These are phyloP conservation scores for Pogonomyrmex californicus DNA, from an alignment of 1,140 invertebrate species.

Conservation along the genomic window DNA sequence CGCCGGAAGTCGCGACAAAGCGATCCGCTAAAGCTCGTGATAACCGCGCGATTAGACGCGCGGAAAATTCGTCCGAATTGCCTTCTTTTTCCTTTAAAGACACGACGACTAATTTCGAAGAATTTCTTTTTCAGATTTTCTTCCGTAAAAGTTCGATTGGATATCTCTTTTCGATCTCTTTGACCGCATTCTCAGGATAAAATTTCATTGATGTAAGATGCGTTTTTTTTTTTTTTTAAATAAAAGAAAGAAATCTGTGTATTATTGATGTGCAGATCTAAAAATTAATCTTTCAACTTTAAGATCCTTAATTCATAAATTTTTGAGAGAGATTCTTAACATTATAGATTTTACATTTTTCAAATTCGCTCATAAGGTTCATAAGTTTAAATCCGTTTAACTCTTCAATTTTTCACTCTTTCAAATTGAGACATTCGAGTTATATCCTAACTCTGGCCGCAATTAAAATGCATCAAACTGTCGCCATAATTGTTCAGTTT, in stretches of 20 bases:
- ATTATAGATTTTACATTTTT: neutral
- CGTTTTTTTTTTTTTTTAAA: neutral
- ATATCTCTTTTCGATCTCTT: neutral
- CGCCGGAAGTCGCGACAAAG: conserved; percentile 33
- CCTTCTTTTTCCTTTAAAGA: conserved; percentile 26
- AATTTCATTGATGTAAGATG: neutral
- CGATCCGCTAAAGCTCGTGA: neutral
- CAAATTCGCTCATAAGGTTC: neutral
- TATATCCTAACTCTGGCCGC: neutral
- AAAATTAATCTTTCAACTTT: neutral
- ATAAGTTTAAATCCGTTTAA: neutral
- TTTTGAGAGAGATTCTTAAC: neutral
- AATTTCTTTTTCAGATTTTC: neutral
- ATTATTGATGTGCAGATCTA: neutral
- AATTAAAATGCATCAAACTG: neutral
- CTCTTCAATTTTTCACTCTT: neutral
- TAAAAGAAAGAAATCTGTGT: neutral
- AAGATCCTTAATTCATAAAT: neutral
- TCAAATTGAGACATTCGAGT: neutral
- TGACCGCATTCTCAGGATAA: neutral
- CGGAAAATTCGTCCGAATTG: conserved; percentile 13
- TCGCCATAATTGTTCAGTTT: neutral
- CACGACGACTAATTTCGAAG: neutral
- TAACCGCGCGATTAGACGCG: conserved; percentile 11
- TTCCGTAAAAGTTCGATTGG: neutral